Conservation (phyloP, 2,797 vertebrate species). For the Sparus aurata region DNA sequence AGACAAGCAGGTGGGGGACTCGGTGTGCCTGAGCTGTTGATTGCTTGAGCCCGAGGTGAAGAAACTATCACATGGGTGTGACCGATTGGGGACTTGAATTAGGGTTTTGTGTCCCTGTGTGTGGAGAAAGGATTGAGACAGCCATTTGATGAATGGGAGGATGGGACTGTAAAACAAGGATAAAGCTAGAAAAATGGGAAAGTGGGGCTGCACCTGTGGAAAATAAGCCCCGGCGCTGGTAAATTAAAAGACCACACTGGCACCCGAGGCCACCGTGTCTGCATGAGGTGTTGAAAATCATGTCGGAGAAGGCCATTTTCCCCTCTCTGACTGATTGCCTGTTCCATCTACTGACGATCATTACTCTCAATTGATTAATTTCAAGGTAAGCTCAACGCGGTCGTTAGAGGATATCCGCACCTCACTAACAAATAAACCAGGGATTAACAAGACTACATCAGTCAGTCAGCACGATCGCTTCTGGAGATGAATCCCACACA, state of each 20-base stretch:
- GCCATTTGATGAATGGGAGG: slow-evolving; percentile 30
- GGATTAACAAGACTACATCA: slow-evolving; percentile 9
- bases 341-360: slow-evolving; percentile 4
- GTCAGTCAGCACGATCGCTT: background rate
- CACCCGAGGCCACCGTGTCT: background rate
- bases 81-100: slow-evolving; percentile 38
- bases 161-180: slow-evolving; percentile 10
- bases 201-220: slow-evolving; percentile 16
- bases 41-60: slow-evolving; percentile 61
- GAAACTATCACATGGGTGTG: slow-evolving; percentile 63
- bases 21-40: slow-evolving; percentile 48
- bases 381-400: background rate
- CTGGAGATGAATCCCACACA: background rate
- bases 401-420: slow-evolving; percentile 16
- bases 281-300: background rate
- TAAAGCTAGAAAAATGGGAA: background rate
- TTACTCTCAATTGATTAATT: slow-evolving; percentile 32
- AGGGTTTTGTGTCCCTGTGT: slow-evolving; percentile 26
- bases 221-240: background rate
- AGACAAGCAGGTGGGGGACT: background rate
- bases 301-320: background rate
- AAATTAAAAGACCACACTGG: slow-evolving; percentile 13
- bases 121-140: slow-evolving; percentile 38
- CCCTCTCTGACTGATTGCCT: slow-evolving; percentile 7
- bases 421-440: background rate